Evolutionary conservation across 2,888 invertebrate species (phyloP).

Genomic region (Globia sparganii): DNA sequence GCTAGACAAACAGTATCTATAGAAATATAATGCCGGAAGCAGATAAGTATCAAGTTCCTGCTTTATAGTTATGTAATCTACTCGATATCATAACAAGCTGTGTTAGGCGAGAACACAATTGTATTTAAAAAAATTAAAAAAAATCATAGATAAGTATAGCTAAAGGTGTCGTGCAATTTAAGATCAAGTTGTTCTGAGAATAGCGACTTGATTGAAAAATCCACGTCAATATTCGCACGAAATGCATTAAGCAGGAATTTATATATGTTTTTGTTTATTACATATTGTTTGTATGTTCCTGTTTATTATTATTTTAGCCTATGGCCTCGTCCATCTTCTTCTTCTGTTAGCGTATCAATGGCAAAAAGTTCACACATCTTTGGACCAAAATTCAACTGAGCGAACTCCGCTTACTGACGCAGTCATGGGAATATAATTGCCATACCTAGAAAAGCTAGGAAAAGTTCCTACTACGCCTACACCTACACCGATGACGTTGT

Average conservation of each 20-base stretch:
- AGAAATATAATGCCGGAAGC: slow-evolving; percentile 33
- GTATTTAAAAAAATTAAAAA: too few relatives aligned
- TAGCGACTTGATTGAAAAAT: neutral
- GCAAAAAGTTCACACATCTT: too few relatives aligned
- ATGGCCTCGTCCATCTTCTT: too few relatives aligned
- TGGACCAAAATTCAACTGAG: too few relatives aligned
- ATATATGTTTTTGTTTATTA: neutral
- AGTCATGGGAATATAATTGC: neutral
- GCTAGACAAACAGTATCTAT: slow-evolving; percentile 3
- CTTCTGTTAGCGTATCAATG: too few relatives aligned
- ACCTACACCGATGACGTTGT: neutral
- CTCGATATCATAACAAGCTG: slow-evolving; percentile 15
- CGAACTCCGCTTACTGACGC: too few relatives aligned
- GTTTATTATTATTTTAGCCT: neutral
- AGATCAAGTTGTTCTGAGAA: neutral
- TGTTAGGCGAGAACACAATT: neutral
- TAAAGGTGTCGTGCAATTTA: neutral
- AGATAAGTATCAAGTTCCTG: slow-evolving; percentile 50
- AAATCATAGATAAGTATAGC: too few relatives aligned
- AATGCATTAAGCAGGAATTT: neutral
- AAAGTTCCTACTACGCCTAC: too few relatives aligned
- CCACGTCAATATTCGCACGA: neutral
- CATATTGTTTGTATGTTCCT: neutral
- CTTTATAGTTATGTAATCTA: slow-evolving; percentile 1
- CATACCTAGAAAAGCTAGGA: neutral